These are phyloP conservation scores for Drosophila ogumai DNA, from an alignment of 1,140 invertebrate species.

Conservation along the genomic window DNA sequence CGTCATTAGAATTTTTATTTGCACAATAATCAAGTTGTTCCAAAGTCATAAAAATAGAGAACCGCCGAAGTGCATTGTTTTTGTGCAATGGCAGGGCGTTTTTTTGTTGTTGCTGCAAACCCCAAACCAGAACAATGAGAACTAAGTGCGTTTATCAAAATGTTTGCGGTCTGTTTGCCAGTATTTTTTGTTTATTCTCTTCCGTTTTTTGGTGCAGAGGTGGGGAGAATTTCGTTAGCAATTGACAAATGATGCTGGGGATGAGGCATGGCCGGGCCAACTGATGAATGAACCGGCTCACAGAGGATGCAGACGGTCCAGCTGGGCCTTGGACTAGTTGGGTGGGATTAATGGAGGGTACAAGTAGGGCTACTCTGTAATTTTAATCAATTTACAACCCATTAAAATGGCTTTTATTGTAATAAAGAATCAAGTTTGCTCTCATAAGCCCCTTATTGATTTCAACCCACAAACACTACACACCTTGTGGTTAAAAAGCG, in stretches of 20 bases:
- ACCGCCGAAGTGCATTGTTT: slow-evolving; percentile 41
- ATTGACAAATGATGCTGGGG: slow-evolving; percentile 42
- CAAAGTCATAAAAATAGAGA: slow-evolving; percentile 43
- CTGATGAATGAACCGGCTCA: slow-evolving; percentile 29
- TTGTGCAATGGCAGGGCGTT: slow-evolving; percentile 45
- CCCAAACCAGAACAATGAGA: slow-evolving; percentile 55
- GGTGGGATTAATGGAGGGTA: background rate
- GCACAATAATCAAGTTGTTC: slow-evolving; percentile 68
- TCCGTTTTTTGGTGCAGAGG: background rate
- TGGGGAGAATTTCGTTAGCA: slow-evolving; percentile 16
- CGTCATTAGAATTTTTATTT: slow-evolving; percentile 79
- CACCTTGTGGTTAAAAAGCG: slow-evolving; percentile 33
- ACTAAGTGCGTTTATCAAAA: slow-evolving; percentile 63
- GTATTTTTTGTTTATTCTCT: slow-evolving; percentile 18
- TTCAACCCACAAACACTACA: slow-evolving; percentile 15
- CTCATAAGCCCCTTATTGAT: slow-evolving; percentile 9
- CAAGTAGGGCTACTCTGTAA: background rate
- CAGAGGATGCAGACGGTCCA: slow-evolving; percentile 12
- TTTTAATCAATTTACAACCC: background rate
- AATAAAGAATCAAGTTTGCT: slow-evolving; percentile 8
- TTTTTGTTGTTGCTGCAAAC: slow-evolving; percentile 10
- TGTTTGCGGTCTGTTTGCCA: slow-evolving; percentile 67
- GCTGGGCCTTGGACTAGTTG: slow-evolving; percentile 30
- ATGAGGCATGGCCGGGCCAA: background rate
- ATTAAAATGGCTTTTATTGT: background rate